phyloP scores from a whole-genome alignment of 2,113 vertebrate species.

The Abramis brama region DNA sequence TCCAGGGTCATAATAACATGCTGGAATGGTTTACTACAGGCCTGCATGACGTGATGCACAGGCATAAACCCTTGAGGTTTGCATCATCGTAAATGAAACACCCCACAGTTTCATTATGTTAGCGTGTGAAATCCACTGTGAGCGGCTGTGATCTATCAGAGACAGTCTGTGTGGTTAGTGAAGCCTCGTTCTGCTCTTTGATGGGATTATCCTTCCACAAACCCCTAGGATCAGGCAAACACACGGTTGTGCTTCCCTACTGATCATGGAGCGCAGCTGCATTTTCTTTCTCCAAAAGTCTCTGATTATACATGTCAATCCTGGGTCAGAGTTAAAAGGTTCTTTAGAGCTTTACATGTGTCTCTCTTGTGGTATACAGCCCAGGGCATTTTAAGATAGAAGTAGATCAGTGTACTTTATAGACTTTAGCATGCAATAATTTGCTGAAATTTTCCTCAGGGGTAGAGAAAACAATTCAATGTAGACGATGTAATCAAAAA shows the following conservation, averaged over 20 bases:
- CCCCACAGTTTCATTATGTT: slow-evolving; percentile 29
- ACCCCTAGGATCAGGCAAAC: slow-evolving; percentile 41
- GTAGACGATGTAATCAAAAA: slow-evolving; percentile 67
- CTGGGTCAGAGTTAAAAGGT: slow-evolving; percentile 2
- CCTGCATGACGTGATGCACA: slow-evolving; percentile 10
- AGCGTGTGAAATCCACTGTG: slow-evolving; percentile 30
- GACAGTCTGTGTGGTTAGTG: slow-evolving; percentile 51
- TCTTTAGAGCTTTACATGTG: slow-evolving; percentile 17
- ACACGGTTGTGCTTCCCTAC: neutral
- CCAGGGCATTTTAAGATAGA: slow-evolving; percentile 60
- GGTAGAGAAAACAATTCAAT: slow-evolving; percentile 62
- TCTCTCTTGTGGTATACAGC: neutral
- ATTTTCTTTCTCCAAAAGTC: slow-evolving; percentile 19
- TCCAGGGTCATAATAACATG: slow-evolving; percentile 23
- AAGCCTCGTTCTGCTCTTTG: slow-evolving; percentile 28
- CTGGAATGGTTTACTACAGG: slow-evolving; percentile 27
- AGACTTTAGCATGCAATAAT: slow-evolving; percentile 73
- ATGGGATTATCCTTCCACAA: slow-evolving; percentile 47
- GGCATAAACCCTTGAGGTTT: slow-evolving; percentile 31
- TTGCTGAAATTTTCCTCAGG: slow-evolving; percentile 68
- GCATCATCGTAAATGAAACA: slow-evolving; percentile 34
- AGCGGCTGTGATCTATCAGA: slow-evolving; percentile 40
- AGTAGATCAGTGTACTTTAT: slow-evolving; percentile 59
- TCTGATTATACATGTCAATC: slow-evolving; percentile 47
- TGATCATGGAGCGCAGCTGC: slow-evolving; percentile 2